Evolutionary conservation across 92 coral and sea anemone species (phyloP), one percentile per base, ranked within the genome.

Genomic region (Epizoanthus illoricatus): DNA sequence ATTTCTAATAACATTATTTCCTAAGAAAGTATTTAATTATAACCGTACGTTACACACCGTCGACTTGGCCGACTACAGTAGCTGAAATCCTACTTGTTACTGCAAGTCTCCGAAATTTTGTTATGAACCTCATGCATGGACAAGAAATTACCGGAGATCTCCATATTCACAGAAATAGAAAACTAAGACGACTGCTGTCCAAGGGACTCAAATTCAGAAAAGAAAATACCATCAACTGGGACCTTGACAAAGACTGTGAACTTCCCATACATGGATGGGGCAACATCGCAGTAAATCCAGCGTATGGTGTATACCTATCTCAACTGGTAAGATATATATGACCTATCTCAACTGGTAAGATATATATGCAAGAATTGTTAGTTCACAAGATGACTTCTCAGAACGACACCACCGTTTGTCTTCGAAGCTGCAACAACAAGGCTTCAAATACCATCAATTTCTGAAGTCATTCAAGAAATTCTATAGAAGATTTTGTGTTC

Each of bases 141-240:
- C 73, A 69, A 7, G 41, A 36, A 8, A 69, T 69, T 39, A 69
- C 73, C 52, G 21, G 73, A 8, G 73, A 69, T n/a, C 73, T 69
- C 52, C 52, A 18, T 69, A 69, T 69, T 8, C 19, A 40, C 52
- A 69, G 39, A 69, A 36, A 69, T 36, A 36, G 73, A 69, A 69
- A 69, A 71, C 54, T 71, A 19, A 11, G 58, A 47, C 75, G 60
- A 4, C 75, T 41, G 7, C 75, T 47, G 57, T 71, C 75, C 10
- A 71, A 69, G 16, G 73, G 73, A 69, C 73, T 56, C 54, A 69
- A 69, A 55, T 23, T 68, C 85, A 81, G 85, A 54, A 71, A 82
- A 56, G 62, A 82, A 66, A 82, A 56, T 82, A 71, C 20, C 8
- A 71, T 81, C 56, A 71, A 81, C 65, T 58, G 62, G 85, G 58